Evolutionary conservation across 2,888 invertebrate genomes (phyloP).

Genomic region (Vandiemenella viatica): DNA sequence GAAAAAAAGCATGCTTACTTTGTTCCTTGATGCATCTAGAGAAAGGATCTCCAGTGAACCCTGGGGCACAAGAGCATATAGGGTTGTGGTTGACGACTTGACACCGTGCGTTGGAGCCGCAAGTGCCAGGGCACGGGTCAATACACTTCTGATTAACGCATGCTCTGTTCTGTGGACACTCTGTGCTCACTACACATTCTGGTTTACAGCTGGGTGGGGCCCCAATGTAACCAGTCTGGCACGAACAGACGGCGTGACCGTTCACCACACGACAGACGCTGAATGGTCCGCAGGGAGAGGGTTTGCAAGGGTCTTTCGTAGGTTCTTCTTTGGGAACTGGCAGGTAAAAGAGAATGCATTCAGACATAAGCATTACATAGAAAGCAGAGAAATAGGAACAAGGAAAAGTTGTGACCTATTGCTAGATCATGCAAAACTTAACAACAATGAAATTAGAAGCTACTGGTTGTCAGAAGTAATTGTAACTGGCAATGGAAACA

Average conservation of each 20-base stretch:
- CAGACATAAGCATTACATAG: constrained; percentile 3
- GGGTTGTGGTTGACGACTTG: constrained; percentile 56
- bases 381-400: constrained; percentile 2
- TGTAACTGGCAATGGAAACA: too few relatives aligned
- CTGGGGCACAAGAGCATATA: constrained; percentile 48
- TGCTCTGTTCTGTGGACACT: constrained; percentile 50
- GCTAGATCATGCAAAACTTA: not conserved
- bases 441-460: too few relatives aligned
- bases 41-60: constrained; percentile 51
- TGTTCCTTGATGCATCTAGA: constrained; percentile 32
- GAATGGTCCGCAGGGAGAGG: constrained; percentile 71
- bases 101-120: constrained; percentile 57
- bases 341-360: not conserved
- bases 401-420: constrained; percentile 5
- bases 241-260: constrained; percentile 55
- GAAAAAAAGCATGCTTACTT: too few relatives aligned
- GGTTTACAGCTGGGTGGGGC: constrained; percentile 55
- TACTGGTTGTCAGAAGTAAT: too few relatives aligned
- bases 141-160: constrained; percentile 52
- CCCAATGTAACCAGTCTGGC: constrained; percentile 46
- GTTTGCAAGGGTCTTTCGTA: constrained; percentile 46
- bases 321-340: constrained; percentile 18
- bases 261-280: constrained; percentile 60
- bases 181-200: constrained; percentile 55
- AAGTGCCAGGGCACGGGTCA: constrained; percentile 56